Base-by-base conservation (phyloP, 2,888 invertebrate species). In the Drosophila mettleri region DNA sequence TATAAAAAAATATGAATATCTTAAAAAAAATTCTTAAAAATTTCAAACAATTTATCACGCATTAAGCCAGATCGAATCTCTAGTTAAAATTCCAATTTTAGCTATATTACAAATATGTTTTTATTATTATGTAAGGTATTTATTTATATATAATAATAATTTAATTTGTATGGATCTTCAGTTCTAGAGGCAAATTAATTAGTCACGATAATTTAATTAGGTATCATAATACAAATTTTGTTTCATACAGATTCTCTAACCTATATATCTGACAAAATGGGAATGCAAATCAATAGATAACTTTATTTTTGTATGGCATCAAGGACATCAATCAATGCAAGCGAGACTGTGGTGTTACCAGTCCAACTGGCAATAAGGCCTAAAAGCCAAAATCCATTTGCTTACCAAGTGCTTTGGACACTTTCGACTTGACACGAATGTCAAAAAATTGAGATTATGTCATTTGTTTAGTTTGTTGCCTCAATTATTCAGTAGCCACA, bases 391-490 rank as follows among this genome's bases (percentile, higher is more conserved):
- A 51, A 54, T 74, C 45, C 36, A 51, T 39, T 41, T 34, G 10
- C 33, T 20, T 27, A 14, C 27, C 65, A 61, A 62, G 55, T 59
- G 46, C 14, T 33, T 65, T 54, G 64, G 49, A 69, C 63, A 63
- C 70, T 55, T 68, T 45, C 41, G 65, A 34, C 59, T 60, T 77
- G 67, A 70, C 69, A 72, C 53, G 68, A 41, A 58, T 59, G 88
- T 83, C 88, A 86, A 57, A 75, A 48, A 83, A 84, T 86, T 80
- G 80, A 88, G 88, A 75, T 61, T 80, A 59, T 83, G 83, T 82
- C 86, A 83, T 83, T 88, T 84, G 88, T 86, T 84, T 86, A 83
- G 84, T 77, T 82, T 76, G 80, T 59, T 66, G 70, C 69, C 77
- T 87, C 86, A 85, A 83, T 83, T 87, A 85, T 87, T 83, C 81